phyloP scores from a whole-genome alignment of 2,797 vertebrate genomes.

The Bucorvus abyssinicus region DNA sequence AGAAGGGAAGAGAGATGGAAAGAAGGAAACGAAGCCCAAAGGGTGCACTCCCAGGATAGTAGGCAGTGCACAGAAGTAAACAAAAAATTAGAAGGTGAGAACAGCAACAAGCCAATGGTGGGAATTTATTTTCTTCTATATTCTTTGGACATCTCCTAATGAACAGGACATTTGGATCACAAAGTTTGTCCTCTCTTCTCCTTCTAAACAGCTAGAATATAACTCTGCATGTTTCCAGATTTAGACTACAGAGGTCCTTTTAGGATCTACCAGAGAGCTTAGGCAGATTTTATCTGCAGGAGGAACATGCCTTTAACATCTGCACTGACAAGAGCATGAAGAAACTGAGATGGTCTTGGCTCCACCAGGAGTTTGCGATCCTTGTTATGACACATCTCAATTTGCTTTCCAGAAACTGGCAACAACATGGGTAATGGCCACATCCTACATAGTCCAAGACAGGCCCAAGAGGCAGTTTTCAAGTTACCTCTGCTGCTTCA shows the following conservation, averaged over 20 bases:
- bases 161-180: not conserved
- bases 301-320: not conserved
- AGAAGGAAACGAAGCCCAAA: not conserved
- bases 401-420: not conserved
- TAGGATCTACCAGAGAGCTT: not conserved
- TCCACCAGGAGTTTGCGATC: not conserved
- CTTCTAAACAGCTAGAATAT: not conserved
- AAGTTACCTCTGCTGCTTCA: not conserved
- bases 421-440: not conserved
- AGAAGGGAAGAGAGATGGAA: not conserved
- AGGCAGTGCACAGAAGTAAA: not conserved
- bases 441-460: not conserved
- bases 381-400: rapidly evolving
- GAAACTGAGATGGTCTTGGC: not conserved
- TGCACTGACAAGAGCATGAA: not conserved
- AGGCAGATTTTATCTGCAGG: not conserved
- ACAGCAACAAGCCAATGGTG: not conserved
- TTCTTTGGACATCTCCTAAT: not conserved
- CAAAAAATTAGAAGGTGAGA: not conserved
- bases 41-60: not conserved
- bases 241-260: not conserved
- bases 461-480: not conserved
- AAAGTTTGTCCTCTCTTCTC: not conserved
- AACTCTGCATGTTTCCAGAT: not conserved
- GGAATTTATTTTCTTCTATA: not conserved